A percentile compares a stretch with the other conserved stretches of the same genome.
Evolutionary conservation across 2,113 vertebrate genomes (phyloP).

Genomic region (Ameiurus melas): DNA sequence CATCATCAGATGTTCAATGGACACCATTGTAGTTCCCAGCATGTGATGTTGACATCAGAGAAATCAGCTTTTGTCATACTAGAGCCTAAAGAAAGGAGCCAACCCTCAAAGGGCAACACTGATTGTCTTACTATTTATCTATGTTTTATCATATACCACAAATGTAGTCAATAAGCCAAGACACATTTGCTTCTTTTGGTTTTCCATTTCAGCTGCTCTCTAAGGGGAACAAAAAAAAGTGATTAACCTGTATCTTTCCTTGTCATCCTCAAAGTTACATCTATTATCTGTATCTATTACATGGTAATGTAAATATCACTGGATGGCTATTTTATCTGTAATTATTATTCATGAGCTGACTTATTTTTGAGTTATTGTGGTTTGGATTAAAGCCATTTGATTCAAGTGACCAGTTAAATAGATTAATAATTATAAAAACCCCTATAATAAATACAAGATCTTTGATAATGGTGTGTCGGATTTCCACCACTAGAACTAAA

Average conservation of each 20-base stretch:
- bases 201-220: not conserved
- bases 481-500: not conserved
- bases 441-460: not conserved
- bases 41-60: slow-evolving; percentile 51
- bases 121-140: not conserved
- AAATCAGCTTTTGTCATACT: slow-evolving; percentile 63
- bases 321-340: not conserved
- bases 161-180: not conserved
- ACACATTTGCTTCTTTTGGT: not conserved
- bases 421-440: not conserved
- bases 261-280: not conserved
- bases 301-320: not conserved
- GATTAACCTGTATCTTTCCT: not conserved
- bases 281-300: not conserved
- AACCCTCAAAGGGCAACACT: not conserved
- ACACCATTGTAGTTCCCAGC: slow-evolving; percentile 65
- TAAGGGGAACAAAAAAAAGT: not conserved
- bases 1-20: slow-evolving; percentile 65
- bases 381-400: not conserved
- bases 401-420: not conserved
- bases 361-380: not conserved
- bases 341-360: not conserved
- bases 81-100: slow-evolving; percentile 17
- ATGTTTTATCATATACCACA: not conserved
- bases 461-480: not conserved